Conservation (phyloP, 2,888 invertebrate genomes). For the Eurytoma californica region DNA sequence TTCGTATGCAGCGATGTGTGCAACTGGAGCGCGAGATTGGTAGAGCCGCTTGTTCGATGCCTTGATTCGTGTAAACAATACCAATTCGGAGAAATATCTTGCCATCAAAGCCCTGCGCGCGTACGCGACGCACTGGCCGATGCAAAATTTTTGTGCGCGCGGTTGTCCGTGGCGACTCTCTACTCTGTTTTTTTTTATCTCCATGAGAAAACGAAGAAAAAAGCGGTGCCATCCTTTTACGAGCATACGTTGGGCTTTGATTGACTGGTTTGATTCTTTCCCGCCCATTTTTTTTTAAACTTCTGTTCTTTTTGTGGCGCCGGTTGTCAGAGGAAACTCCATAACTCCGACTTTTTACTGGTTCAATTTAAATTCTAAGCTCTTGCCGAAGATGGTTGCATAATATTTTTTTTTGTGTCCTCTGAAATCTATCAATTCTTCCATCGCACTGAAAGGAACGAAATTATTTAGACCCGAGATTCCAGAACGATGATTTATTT, state of each 20-base stretch:
- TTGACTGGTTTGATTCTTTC: conserved; percentile 53
- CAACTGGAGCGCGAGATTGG: background rate
- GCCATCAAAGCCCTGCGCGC: conserved; percentile 14
- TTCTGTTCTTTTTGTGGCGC: conserved; percentile 27
- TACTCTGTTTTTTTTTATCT: conserved; percentile 5
- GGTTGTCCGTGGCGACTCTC: background rate
- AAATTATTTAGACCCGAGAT: background rate
- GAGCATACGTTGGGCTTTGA: conserved; percentile 44
- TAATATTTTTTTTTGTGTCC: conserved; percentile 9
- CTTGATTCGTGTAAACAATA: conserved; percentile 55
- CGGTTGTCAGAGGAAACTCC: conserved; percentile 19
- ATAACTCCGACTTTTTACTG: conserved; percentile 38
- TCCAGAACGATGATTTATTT: background rate
- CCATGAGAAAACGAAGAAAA: conserved; percentile 33
- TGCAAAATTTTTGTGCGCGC: conserved; percentile 33
- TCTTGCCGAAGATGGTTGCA: background rate
- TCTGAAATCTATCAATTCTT: background rate
- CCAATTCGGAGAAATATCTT: conserved; percentile 49
- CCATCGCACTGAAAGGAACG: background rate
- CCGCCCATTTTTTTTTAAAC: conserved; percentile 1
- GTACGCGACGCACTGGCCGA: background rate
- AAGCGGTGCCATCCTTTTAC: conserved; percentile 50
- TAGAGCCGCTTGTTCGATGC: background rate
- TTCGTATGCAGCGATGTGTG: conserved; percentile 20
- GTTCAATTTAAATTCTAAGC: conserved; percentile 24